Evolutionary conservation across 2,113 vertebrate genomes (phyloP).

Genomic region (Larimichthys polyactis): DNA sequence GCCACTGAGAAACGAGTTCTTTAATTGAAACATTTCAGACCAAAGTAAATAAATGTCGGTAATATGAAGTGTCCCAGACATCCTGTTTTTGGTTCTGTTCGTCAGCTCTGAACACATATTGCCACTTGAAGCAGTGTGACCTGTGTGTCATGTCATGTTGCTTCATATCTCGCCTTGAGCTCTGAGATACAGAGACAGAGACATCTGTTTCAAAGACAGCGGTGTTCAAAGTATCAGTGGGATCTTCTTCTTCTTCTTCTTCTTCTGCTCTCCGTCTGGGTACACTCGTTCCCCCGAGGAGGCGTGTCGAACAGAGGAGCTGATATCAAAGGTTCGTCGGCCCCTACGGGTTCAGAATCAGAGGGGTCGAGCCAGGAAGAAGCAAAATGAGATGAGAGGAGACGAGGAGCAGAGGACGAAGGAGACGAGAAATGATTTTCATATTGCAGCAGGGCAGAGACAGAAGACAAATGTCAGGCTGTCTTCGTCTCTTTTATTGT

Average conservation of each 20-base stretch:
- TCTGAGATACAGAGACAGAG: constrained; percentile 18
- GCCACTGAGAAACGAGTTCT: neutral
- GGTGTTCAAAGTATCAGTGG: constrained; percentile 40
- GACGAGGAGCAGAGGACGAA: constrained; percentile 8
- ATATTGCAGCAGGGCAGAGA: constrained; percentile 27
- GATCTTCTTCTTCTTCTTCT: neutral
- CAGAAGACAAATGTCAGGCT: neutral
- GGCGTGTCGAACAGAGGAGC: constrained; percentile 44
- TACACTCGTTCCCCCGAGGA: constrained; percentile 33
- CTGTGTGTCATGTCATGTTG: constrained; percentile 25
- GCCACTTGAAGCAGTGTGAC: constrained; percentile 21
- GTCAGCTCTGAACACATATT: constrained; percentile 12
- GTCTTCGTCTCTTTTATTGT: too few relatives aligned
- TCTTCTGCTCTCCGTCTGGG: neutral
- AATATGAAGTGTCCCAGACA: neutral
- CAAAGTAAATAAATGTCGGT: neutral
- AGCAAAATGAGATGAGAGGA: constrained; percentile 18
- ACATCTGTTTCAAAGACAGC: constrained; percentile 40
- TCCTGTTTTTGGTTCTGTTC: neutral
- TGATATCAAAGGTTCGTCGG: constrained; percentile 55
- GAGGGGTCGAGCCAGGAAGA: constrained; percentile 46
- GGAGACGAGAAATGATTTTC: constrained; percentile 22
- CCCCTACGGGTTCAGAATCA: constrained; percentile 36
- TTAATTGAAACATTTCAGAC: neutral
- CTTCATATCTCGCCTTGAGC: constrained; percentile 15